A percentile compares a stretch with the other conserved stretches of the same genome.
Conservation (phyloP, 2,797 vertebrate genomes). For the Anolis apletophallus region DNA sequence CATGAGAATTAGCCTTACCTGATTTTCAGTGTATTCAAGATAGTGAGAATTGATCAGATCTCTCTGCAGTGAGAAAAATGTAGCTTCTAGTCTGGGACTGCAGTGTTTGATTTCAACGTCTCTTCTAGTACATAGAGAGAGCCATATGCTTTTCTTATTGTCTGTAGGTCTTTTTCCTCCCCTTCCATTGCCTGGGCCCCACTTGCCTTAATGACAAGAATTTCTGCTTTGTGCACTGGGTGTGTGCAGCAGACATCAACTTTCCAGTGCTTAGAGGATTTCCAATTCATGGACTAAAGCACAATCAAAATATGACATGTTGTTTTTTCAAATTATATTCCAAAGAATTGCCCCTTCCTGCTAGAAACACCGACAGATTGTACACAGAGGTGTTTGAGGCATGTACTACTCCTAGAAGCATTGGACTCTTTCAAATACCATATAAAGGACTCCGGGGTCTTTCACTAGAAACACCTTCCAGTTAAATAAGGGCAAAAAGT, state of each 20-base stretch:
- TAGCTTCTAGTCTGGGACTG: constrained; percentile 30
- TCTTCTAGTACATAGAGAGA: constrained; percentile 68
- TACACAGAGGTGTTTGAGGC: neutral
- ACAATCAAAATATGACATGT: constrained; percentile 71
- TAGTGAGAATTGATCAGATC: constrained; percentile 60
- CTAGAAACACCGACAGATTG: neutral
- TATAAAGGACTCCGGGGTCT: neutral
- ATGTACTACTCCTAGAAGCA: neutral
- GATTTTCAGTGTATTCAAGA: constrained; percentile 60
- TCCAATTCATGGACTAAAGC: constrained; percentile 72
- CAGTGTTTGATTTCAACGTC: constrained; percentile 65
- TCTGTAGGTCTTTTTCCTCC: constrained; percentile 73
- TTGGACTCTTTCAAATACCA: neutral
- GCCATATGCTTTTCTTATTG: constrained; percentile 77
- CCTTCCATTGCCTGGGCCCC: constrained; percentile 71
- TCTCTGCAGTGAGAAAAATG: constrained; percentile 55
- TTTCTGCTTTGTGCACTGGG: constrained; percentile 76
- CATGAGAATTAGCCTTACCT: constrained; percentile 59
- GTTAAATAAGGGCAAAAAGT: too few relatives aligned
- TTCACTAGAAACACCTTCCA: too few relatives aligned
- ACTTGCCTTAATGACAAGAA: constrained; percentile 75
- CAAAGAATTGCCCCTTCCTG: constrained; percentile 56
- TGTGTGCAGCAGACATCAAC: constrained; percentile 73
- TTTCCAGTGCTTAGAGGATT: constrained; percentile 72
- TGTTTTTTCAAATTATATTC: constrained; percentile 56